These are phyloP conservation scores for Galagoides demidoff DNA, from an alignment of 2,797 vertebrate genomes.

Conservation along the genomic window DNA sequence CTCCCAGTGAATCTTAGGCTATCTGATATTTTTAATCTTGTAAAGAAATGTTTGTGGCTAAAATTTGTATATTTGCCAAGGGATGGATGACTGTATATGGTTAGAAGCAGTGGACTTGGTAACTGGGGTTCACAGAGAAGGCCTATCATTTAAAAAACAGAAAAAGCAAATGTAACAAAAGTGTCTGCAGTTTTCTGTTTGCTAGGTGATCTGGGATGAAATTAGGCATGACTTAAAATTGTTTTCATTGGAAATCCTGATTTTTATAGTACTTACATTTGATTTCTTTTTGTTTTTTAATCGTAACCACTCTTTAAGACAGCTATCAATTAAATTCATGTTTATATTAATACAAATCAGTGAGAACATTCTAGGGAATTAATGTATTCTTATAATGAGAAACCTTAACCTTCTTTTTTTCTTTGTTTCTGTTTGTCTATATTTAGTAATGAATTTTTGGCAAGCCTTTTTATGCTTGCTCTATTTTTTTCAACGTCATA, in stretches of 20 bases:
- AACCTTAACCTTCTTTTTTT: not conserved
- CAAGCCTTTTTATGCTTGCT: conserved; percentile 25
- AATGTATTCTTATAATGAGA: not conserved
- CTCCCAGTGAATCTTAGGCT: conserved; percentile 18
- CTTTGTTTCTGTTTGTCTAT: conserved; percentile 49
- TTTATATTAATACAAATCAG: conserved; percentile 36
- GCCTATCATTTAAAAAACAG: conserved; percentile 66
- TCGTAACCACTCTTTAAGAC: not conserved
- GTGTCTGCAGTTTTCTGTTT: conserved; percentile 52
- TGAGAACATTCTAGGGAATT: conserved; percentile 42
- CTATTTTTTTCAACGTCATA: conserved; percentile 27
- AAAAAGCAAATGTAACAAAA: not conserved
- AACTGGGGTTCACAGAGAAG: conserved; percentile 48
- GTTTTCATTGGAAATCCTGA: conserved; percentile 26
- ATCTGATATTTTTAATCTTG: conserved; percentile 61
- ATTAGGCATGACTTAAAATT: conserved; percentile 23
- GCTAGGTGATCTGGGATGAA: conserved; percentile 22
- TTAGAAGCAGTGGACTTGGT: conserved; percentile 38
- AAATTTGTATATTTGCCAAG: conserved; percentile 56
- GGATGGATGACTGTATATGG: not conserved
- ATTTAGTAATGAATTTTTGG: conserved; percentile 56
- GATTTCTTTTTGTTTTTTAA: conserved; percentile 23
- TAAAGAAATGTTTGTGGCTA: conserved; percentile 69
- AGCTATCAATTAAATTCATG: conserved; percentile 51
- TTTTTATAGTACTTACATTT: conserved; percentile 52